Evolutionary conservation across 2,797 vertebrate species (phyloP), one percentile per base, ranked within the genome.

Genomic region (Tadarida brasiliensis): DNA sequence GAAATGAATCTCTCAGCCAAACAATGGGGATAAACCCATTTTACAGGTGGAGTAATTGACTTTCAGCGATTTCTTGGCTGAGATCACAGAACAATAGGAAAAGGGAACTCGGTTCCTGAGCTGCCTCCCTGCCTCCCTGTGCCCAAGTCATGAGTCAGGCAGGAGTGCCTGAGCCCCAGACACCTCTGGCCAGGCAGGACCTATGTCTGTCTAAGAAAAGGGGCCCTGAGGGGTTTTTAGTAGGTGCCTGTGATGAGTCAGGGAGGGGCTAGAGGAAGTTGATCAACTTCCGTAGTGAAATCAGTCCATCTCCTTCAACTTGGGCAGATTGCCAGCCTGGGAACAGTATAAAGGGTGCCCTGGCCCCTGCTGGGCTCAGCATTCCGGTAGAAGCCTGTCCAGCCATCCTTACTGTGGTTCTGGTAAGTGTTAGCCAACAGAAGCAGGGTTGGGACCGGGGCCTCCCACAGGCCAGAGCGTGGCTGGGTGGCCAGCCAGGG

Each of bases 341-440:
- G 74, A 47, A 30, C 1, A 6, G 26, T 98, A 98, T 97, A 98
- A 98, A 97, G 56, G 74, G 30, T 35, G 54, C 28, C 33, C 49
- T 12, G 2, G 47, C 3, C 33, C 22, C 74, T 89, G 49, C 44
- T 81, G 26, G 11, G 44, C 80, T 95, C 89, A 56, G 61, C 77
- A 91, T 20, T 68, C 39, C 83, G 12, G 74, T 10, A 22, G 95
- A 73, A 84, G 49, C 61, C 76, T 91, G 70, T 73, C 10, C 17
- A 24, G 65, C 39, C n/a, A 0, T 67, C 24, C 20, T 47, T n/a
- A 19, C 78, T 9, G 78, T 22, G 65, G 94, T 51, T 47, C 87
- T 87, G 96, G 97, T 98, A 39, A 97, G 97, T 95, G 35, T 65
- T 11, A 44, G 17, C 15, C 15, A 14, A n/a, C 15, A 30, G 83